Base-by-base conservation (phyloP, 1,140 invertebrate species). In the Lethrus apterus region DNA sequence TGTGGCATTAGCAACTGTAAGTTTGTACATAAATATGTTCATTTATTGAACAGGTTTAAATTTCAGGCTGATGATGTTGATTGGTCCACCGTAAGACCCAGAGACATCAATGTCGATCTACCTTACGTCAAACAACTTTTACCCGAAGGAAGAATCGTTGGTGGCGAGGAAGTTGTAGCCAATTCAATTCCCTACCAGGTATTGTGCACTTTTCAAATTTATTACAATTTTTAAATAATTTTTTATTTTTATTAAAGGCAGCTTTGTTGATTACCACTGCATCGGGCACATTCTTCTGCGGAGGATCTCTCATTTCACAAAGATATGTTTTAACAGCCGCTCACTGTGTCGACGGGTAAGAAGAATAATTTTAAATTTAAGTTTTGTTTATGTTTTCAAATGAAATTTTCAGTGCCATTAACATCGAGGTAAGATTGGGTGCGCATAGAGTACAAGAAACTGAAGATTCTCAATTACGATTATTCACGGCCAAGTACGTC, bases 261-360 rank as follows among this genome's bases (percentile, higher is more conserved):
- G 35, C 35, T 3, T 10, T 21, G 9, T 13, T 38, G 1, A 8
- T 38, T 8, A 38, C 18, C 3, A 20, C 34, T 15, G 34, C 34
- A 2, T 7, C n/a, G 11, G 34, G 34, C 9, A 36, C 17, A 9
- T 36, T 36, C 17, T 36, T 36, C 34, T 36, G 34, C 18, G 34
- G 34, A 7, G 34, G 34, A 7, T 19, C 15, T 11, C 10, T 36
- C 0, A 36, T 36, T 20, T 19, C 15, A 9, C 15, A 7, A 3
- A 24, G n/a, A 14, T 23, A 17, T 14, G n/a, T 42, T 4, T 17
- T 42, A 2, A 23, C 35, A 1, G 35, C 35, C 0, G 35, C 35
- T 11, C 35, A 38, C 24, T 38, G 35, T 21, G 13, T 38, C 4
- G 35, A 38, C n/a, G 18, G 35, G 35, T 38, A 38, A 38, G 35